These are phyloP conservation scores for Gymnobelideus leadbeateri DNA, from an alignment of 2,113 vertebrate genomes.

Conservation along the genomic window DNA sequence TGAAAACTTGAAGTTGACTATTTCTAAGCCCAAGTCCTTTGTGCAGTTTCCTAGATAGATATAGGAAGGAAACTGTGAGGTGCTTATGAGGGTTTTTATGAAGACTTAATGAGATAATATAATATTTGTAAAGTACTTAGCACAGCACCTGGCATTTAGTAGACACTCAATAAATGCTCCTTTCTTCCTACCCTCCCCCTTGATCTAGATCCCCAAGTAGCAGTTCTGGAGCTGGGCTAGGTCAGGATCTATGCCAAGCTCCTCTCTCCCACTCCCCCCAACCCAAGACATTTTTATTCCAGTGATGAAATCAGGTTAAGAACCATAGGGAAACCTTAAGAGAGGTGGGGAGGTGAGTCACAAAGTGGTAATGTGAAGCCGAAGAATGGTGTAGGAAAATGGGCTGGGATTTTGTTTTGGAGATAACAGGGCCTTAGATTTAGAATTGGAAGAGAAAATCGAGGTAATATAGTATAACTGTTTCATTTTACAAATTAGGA, in stretches of 20 bases:
- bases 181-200: not conserved
- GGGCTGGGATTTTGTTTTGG: not conserved
- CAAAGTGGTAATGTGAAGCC: not conserved
- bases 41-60: not conserved
- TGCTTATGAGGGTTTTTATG: not conserved
- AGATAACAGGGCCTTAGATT: not conserved
- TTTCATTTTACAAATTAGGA: not conserved
- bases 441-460: not conserved
- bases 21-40: not conserved
- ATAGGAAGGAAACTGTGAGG: not conserved
- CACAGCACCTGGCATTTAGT: not conserved
- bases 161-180: not conserved
- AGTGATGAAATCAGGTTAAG: not conserved
- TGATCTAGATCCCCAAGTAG: not conserved
- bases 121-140: not conserved
- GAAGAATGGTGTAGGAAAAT: not conserved
- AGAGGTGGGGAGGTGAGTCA: not conserved
- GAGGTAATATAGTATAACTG: not conserved
- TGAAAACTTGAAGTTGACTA: not conserved
- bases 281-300: not conserved
- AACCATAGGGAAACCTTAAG: not conserved
- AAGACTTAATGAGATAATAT: not conserved
- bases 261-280: not conserved
- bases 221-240: not conserved
- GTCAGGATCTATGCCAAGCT: not conserved